Percentiles rank a stretch among this genome's conserved stretches.
Evolutionary conservation across 2,797 vertebrate species (phyloP).

Genomic region (Gymnopithys bicolor): DNA sequence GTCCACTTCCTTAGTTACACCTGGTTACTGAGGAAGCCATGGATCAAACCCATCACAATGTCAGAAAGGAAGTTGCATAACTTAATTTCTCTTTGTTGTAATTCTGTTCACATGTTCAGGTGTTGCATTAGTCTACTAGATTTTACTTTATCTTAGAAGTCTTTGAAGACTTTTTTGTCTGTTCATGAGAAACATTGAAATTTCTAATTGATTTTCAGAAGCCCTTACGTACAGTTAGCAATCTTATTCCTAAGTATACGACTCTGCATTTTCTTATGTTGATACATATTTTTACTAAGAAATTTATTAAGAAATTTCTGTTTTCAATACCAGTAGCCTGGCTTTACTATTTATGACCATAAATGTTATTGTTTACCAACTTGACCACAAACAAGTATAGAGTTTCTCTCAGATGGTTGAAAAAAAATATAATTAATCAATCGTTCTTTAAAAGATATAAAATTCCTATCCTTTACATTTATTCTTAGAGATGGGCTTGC

Average conservation of each 20-base stretch:
- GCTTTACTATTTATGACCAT: background rate
- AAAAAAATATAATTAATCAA: background rate
- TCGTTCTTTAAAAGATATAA: background rate
- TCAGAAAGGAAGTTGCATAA: background rate
- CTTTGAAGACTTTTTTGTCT: background rate
- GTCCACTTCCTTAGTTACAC: no score
- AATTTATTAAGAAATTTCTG: background rate
- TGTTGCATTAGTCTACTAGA: background rate
- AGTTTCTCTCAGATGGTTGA: background rate
- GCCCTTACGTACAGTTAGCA: fast-evolving
- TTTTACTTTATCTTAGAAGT: background rate
- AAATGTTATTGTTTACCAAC: background rate
- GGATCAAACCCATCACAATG: no score
- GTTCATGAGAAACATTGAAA: background rate
- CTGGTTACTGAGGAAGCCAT: no score
- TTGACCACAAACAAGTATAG: background rate
- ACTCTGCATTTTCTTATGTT: background rate
- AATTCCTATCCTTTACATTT: background rate
- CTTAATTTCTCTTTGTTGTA: background rate
- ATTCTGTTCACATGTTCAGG: background rate
- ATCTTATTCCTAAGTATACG: background rate
- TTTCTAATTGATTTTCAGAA: background rate
- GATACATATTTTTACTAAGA: background rate
- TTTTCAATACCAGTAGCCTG: background rate
- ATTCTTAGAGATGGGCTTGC: background rate